Conservation (phyloP, 2,797 vertebrate species). For the Buceros bicornis region DNA sequence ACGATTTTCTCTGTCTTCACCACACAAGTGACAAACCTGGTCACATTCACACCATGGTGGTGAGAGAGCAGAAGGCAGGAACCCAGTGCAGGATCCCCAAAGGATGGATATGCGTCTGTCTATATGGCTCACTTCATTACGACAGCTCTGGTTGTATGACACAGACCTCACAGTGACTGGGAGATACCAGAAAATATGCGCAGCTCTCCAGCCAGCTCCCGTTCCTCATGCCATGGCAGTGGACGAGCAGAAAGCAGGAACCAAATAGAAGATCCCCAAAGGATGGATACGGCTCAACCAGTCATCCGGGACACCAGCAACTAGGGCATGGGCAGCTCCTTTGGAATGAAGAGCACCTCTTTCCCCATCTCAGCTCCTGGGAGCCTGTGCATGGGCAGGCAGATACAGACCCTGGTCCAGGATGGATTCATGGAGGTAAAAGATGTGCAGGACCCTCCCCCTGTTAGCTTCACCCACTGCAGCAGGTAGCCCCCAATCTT, state of each 20-base stretch:
- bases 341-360: background rate
- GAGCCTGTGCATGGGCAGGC: accelerated
- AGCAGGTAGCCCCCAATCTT: background rate
- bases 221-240: background rate
- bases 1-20: background rate
- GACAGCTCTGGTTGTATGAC: background rate
- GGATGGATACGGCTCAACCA: background rate
- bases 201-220: background rate
- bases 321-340: background rate
- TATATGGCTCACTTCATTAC: background rate
- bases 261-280: background rate
- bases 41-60: background rate
- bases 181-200: background rate
- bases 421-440: background rate
- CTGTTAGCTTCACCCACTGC: background rate
- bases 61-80: background rate
- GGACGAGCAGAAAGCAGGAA: background rate
- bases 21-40: background rate
- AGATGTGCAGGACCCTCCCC: background rate
- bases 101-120: background rate
- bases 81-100: background rate
- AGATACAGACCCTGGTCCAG: background rate
- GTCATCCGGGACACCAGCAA: background rate
- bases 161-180: background rate
- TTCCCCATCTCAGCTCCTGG: background rate